Evolutionary conservation across 2,113 vertebrate genomes (phyloP), one percentile per base, ranked within the genome.

Genomic region (Neopipo cinnamomea): DNA sequence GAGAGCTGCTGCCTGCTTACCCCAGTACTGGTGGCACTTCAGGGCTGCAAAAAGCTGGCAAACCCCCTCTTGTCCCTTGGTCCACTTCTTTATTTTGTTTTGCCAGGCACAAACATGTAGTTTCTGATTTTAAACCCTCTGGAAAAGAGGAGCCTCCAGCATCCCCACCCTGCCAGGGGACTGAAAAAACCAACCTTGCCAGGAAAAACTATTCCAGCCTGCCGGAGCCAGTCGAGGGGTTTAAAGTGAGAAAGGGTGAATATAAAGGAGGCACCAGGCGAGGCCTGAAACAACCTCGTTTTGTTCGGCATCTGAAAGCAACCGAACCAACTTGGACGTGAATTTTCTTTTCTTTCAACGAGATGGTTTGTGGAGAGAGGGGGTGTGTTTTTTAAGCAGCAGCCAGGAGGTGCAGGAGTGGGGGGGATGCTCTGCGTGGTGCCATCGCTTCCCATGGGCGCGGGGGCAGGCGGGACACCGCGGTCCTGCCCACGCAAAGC

Each of bases 261-360:
- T 85, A 91, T 80, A 96, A 92, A 96, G 91, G 85, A 95, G 82
- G 88, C 68, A 91, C 55, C 90, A 93, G 85, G 77, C 78, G 2
- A 97, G 92, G 83, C 74, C 76, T 77, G 85, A 61, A 95, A 93
- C 85, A 92, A 50, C 91, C 55, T 59, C 2, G 39, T 96, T 96
- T 96, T 92, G 91, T 96, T 92, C 78, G 46, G 82, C 59, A 70
- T 44, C 91, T 95, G 93, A 95, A 97, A 93, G 89, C 88, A 52
- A 88, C 83, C 63, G 80, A 94, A 83, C 91, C 72, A 49, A 73
- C 68, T 95, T 52, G 88, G 83, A 92, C 0, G 73, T 28, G 87
- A 75, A 6, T 35, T 74, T 86, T 72, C 50, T 42, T 35, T 87
- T 58, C 49, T 68, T 85, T 58, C 52, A 55, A 2, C 7, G 46